A percentile compares a stretch with the other conserved stretches of the same genome.
phyloP scores from a whole-genome alignment of 2,888 invertebrate species.

The Trichogramma dendrolimi region DNA sequence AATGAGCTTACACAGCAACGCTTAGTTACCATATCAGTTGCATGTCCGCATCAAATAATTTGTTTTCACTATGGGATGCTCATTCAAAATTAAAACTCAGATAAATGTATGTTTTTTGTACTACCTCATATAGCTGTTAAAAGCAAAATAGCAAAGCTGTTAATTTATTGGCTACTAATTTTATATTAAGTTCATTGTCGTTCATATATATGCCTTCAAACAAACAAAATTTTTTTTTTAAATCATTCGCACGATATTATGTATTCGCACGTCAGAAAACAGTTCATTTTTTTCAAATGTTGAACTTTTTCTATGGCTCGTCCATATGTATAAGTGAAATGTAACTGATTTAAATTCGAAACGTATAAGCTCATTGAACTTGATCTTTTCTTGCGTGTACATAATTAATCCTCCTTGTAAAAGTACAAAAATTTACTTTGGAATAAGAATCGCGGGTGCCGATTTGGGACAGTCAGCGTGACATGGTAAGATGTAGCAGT shows the following conservation, averaged over 20 bases:
- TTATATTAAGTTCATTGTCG: constrained; percentile 40
- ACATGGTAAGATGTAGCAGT: constrained; percentile 47
- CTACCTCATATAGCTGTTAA: constrained; percentile 40
- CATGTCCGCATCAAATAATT: constrained; percentile 50
- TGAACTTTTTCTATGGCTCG: constrained; percentile 2
- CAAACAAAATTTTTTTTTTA: constrained; percentile 32
- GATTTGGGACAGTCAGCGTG: constrained; percentile 37
- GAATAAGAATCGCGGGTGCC: constrained; percentile 36
- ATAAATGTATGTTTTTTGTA: constrained; percentile 33
- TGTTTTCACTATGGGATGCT: constrained; percentile 48
- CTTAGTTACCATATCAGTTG: constrained; percentile 43
- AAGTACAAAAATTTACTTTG: constrained; percentile 26
- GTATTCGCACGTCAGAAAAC: constrained; percentile 14
- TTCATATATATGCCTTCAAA: constrained; percentile 37
- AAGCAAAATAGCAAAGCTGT: constrained; percentile 34
- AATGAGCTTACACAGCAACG: constrained; percentile 47
- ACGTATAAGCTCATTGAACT: background rate
- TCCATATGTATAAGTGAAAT: too few species aligned
- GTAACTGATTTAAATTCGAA: too few species aligned
- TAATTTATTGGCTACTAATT: constrained; percentile 46
- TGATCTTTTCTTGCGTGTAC: background rate
- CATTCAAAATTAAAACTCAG: constrained; percentile 41
- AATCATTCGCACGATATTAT: constrained; percentile 13
- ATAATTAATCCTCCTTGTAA: background rate
- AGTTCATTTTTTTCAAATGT: constrained; percentile 17